Evolutionary conservation across 2,888 invertebrate genomes (phyloP), one percentile per base, ranked within the genome.

Genomic region (Eupithecia dodoneata): DNA sequence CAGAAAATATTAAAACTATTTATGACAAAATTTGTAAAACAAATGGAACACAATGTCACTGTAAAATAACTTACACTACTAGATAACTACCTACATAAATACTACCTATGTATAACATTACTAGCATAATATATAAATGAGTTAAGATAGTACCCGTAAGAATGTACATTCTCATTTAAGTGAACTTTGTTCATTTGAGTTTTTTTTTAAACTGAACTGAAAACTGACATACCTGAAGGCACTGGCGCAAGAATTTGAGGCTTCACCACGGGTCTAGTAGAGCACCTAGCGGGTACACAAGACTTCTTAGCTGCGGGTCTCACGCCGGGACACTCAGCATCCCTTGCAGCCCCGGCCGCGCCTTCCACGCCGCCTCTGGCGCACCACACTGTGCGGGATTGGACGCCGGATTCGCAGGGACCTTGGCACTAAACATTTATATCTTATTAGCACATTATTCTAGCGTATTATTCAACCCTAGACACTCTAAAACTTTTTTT

Each of bases 361-460:
- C 92, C 92, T 30, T 88, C 93, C 30, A 82, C 87, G 2, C 94
- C 91, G 59, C 92, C 94, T 67, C 95, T 94, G 0, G 95, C 90
- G 80, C 96, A 95, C 91, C 96, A 96, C 44, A 96, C 93, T 7
- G 95, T 92, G 4, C 96, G 95, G 42, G 94, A 94, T 74, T 96
- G 95, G 0, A 95, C 89, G 1, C 94, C 94, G 44, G 96, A 95
- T 73, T 93, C 94, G 78, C 95, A 95, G 0, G 94, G 92, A 10
- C 95, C 95, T 81, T 90, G 86, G 82, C 95, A 95, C 95, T 95
- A 70, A 45, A 70, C 18, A 47, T 18, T 45, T 7, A 10, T 45
- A 30, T 2, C 30, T 12, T 10, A 30, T 63, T 30, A 63, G 30
- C 63, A 18, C 18, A 30, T 30, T 30, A 30, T 30, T 30, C 30